Conservation (phyloP, 2,797 vertebrate genomes). For the Pristis pectinata region DNA sequence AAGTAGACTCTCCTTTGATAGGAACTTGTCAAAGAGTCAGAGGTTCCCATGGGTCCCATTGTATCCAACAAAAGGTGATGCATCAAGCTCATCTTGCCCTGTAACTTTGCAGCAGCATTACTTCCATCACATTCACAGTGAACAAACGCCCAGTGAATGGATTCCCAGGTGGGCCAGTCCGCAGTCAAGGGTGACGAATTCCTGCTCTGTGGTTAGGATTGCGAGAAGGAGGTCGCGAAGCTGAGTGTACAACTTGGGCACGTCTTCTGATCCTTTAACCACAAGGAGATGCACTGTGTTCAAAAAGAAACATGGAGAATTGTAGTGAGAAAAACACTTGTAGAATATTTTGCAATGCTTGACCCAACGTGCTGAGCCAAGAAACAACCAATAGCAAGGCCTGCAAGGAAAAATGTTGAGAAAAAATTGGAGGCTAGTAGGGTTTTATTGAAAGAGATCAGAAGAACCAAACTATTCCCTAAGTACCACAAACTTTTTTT, state of each 20-base stretch:
- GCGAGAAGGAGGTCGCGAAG: slow-evolving; percentile 15
- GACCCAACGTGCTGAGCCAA: background rate
- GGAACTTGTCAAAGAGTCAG: background rate
- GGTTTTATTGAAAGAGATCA: background rate
- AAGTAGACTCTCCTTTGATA: background rate
- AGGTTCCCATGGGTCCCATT: background rate
- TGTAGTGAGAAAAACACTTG: background rate
- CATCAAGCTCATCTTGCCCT: background rate
- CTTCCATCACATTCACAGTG: background rate
- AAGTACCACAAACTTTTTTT: background rate
- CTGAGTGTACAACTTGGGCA: slow-evolving; percentile 25
- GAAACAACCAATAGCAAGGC: background rate
- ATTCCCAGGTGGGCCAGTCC: background rate
- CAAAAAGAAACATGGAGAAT: background rate
- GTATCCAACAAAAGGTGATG: background rate
- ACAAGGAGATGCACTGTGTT: slow-evolving; percentile 24
- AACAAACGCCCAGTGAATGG: background rate
- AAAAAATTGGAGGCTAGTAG: background rate
- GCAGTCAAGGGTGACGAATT: background rate
- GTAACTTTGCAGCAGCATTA: background rate
- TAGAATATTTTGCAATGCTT: no score
- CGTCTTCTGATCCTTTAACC: slow-evolving; percentile 29
- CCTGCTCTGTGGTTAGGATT: background rate
- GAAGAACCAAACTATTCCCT: background rate
- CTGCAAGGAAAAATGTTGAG: background rate